A percentile compares a stretch with the other conserved stretches of the same genome.
These are phyloP conservation scores for Achatina immaculata DNA, from an alignment of 1,140 invertebrate genomes.

Conservation along the genomic window DNA sequence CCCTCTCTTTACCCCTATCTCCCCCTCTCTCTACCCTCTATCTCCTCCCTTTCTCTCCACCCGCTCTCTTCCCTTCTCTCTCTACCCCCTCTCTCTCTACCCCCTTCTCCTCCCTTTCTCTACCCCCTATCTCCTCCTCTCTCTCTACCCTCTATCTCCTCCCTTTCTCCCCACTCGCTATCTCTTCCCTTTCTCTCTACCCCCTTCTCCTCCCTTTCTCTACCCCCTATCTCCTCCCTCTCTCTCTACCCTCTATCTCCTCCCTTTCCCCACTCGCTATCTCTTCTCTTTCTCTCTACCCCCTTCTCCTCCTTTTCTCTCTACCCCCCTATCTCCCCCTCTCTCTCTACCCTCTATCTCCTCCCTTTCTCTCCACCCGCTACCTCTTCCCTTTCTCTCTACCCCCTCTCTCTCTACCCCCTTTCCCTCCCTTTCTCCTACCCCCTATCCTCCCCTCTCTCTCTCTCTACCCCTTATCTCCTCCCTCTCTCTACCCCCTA, in stretches of 20 bases:
- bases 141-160: too few species aligned
- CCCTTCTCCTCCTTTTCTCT: background rate
- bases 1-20: background rate
- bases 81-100: too few species aligned
- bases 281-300: constrained; percentile 1
- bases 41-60: too few species aligned
- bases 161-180: too few species aligned
- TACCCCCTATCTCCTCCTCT: too few species aligned
- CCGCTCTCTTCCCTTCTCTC: too few species aligned
- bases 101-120: too few species aligned
- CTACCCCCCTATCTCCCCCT: background rate
- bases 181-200: background rate
- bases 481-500: too few species aligned
- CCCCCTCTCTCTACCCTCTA: too few species aligned
- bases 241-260: background rate
- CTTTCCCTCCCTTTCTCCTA: constrained; percentile 3
- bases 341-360: background rate
- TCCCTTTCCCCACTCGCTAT: constrained; percentile 5
- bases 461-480: background rate
- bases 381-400: background rate
- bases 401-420: background rate
- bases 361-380: background rate
- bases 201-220: background rate
- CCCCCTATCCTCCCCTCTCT: background rate
- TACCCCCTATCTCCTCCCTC: background rate